Evolutionary conservation across 2,113 vertebrate genomes (phyloP), one percentile per base, ranked within the genome.

Genomic region (Burhinus bistriatus): DNA sequence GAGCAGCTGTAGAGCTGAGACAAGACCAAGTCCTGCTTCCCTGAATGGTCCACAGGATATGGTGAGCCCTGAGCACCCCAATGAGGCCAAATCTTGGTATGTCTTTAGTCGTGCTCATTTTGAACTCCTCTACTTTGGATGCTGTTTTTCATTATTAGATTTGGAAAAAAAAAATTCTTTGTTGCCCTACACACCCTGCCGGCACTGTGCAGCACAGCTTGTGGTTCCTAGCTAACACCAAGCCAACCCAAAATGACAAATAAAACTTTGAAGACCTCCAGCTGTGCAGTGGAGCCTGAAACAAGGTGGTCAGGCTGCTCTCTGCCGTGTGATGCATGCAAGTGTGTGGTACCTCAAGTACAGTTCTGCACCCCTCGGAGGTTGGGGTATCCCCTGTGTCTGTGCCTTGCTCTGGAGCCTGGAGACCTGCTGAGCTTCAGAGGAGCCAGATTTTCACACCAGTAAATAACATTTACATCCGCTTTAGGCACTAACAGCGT

Each of bases 1-100:
- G 57, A 42, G 44, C 38, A 49, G 42, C n/a, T 49, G 32, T 5
- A 22, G 59, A 40, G 68, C 40, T 58, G 49, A 62, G 51, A 6
- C 6, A 27, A 40, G 36, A 44, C 40, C 15, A 49, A 26, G 5
- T 42, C 68, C 40, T 44, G 45, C 66, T 25, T 18, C 64, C 22
- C 34, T 4, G 12, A 25, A 17, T 2, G 25, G 26, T 9, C 38
- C 15, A 1, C 10, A 8, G 65, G 15, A 7, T 11, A 4, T 4
- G 12, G 23, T 12, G 22, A 83, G 18, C 32, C 36, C 45, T 11
- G 29, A 87, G 36, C 32, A 25, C 18, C 27, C 12, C 5, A n/a
- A 6, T 5, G 65, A 86, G 36, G 42, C 27, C 23, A 26, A 32
- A 32, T 12, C 38, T 42, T 14, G 29, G 26, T 3, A 3, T 0